Percentiles rank a stretch among this genome's conserved stretches.
Evolutionary conservation across 2,888 invertebrate species (phyloP).

Genomic region (Drosophila testacea): DNA sequence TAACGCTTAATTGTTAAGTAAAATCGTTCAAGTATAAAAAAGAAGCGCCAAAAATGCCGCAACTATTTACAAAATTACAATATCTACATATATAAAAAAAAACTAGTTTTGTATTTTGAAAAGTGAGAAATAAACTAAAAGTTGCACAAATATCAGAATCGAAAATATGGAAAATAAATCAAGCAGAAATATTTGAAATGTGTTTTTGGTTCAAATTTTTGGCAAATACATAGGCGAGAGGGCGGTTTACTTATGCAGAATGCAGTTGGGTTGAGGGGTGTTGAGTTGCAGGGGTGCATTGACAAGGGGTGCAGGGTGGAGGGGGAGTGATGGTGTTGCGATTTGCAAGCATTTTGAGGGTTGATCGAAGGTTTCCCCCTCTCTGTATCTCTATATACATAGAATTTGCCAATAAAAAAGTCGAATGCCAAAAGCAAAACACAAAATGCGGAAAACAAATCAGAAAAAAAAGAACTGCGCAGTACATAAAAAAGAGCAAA

Average conservation of each 20-base stretch:
- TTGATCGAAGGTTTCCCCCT: constrained; percentile 30
- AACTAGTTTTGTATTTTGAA: constrained; percentile 40
- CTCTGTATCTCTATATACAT: not conserved
- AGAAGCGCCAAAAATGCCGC: constrained; percentile 16
- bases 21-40: constrained; percentile 30
- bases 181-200: constrained; percentile 4
- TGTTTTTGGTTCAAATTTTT: not conserved
- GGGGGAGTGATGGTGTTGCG: constrained; percentile 48
- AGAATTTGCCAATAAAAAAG: constrained; percentile 72
- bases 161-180: constrained; percentile 4
- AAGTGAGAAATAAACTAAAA: not conserved
- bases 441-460: constrained; percentile 51
- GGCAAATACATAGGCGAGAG: constrained; percentile 5
- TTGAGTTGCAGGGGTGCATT: not conserved
- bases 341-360: constrained; percentile 44
- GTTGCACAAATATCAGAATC: constrained; percentile 27
- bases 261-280: constrained; percentile 14
- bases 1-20: constrained; percentile 26
- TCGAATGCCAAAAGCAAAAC: constrained; percentile 65
- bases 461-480: constrained; percentile 67
- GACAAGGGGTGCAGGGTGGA: not conserved
- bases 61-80: not conserved
- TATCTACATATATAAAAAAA: constrained; percentile 11
- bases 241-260: constrained; percentile 37
- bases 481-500: constrained; percentile 59